Percentiles rank a stretch among this genome's conserved stretches.
Conservation (phyloP, 2,113 vertebrate genomes). For the Anoura caudifer region DNA sequence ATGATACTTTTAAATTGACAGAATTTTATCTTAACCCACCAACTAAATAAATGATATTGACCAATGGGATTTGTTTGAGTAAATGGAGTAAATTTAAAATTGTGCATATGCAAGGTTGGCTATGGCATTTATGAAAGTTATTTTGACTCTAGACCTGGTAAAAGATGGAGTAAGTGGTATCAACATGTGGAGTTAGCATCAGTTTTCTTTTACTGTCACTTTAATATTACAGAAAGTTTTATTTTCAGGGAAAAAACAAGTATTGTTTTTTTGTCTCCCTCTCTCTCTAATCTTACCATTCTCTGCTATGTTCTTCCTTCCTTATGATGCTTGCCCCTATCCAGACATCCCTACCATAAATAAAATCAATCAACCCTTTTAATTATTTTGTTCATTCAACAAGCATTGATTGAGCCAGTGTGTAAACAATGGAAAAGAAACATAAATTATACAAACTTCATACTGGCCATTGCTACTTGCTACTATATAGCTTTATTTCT, state of each 20-base stretch:
- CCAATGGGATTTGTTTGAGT: neutral
- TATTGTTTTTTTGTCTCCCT: neutral
- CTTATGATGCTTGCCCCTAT: neutral
- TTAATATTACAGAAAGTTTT: neutral
- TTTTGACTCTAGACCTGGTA: neutral
- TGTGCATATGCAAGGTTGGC: neutral
- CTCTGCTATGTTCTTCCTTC: neutral
- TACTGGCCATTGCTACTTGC: neutral
- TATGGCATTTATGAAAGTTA: neutral
- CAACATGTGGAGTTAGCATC: neutral
- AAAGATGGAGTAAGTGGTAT: neutral
- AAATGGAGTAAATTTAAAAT: neutral
- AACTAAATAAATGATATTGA: neutral
- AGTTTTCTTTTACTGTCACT: neutral
- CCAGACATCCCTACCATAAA: neutral
- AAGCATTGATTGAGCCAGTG: neutral
- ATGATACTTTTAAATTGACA: neutral
- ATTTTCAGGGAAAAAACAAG: neutral
- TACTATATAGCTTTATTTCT: neutral
- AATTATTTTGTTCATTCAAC: conserved; percentile 11
- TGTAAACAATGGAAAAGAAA: neutral
- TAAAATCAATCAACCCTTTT: neutral
- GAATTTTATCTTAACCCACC: neutral
- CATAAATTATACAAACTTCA: neutral
- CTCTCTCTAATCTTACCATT: neutral